Conservation (phyloP, 2,888 invertebrate genomes). For the Cylloceria caligata region DNA sequence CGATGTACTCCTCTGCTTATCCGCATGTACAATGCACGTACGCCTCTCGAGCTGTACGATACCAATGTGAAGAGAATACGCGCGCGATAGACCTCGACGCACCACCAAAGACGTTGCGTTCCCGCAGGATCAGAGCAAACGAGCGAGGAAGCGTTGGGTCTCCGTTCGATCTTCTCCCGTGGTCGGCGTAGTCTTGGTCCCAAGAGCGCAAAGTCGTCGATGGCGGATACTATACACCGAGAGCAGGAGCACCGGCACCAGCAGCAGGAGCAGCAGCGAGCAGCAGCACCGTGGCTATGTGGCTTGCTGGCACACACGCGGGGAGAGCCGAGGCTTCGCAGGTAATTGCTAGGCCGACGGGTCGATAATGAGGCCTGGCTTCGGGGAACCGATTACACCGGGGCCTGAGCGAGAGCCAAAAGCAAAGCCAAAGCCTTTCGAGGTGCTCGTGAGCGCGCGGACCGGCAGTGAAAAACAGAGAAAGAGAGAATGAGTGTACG, state of each 20-base stretch:
- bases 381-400: constrained; percentile 85
- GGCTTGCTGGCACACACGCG: constrained; percentile 65
- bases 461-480: constrained; percentile 53
- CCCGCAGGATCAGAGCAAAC: constrained; percentile 23
- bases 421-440: constrained; percentile 73
- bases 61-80: constrained; percentile 16
- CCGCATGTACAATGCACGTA: not conserved
- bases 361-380: constrained; percentile 85
- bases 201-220: constrained; percentile 58
- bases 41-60: not conserved
- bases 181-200: constrained; percentile 41
- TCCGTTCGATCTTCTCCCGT: constrained; percentile 50
- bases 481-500: constrained; percentile 19
- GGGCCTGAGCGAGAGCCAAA: constrained; percentile 79
- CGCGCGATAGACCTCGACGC: constrained; percentile 12
- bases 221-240: constrained; percentile 63
- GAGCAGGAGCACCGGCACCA: constrained; percentile 28
- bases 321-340: constrained; percentile 83
- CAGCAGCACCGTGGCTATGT: constrained; percentile 60
- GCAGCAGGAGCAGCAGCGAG: constrained; percentile 49
- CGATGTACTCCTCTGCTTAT: not conserved
- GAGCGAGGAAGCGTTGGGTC: constrained; percentile 23
- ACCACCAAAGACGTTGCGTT: constrained; percentile 31
- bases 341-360: constrained; percentile 85
- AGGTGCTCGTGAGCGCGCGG: constrained; percentile 63